phyloP scores from a whole-genome alignment of 23 tunicate species.

The Halocynthia aurantium region DNA sequence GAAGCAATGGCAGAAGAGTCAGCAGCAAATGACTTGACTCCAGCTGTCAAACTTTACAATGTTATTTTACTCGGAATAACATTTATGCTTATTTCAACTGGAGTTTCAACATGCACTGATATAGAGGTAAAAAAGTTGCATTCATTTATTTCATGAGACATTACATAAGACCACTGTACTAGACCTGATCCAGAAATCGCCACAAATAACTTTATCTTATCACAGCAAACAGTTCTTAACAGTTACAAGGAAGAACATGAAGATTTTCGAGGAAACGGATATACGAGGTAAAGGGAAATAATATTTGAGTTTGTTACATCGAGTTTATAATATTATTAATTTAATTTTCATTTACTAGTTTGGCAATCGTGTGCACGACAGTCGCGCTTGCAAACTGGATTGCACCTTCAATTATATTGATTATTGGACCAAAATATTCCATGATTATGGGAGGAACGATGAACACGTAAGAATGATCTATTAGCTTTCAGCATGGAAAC shows the following conservation, averaged over 20 bases:
- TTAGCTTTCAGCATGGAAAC: background rate
- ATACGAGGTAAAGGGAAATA: slow-evolving; percentile 31
- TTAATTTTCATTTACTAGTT: slow-evolving; percentile 16
- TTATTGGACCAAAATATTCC: slow-evolving; percentile 76
- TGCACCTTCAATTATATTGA: slow-evolving; percentile 91
- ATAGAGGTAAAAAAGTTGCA: slow-evolving; percentile 4
- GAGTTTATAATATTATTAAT: too few relatives aligned
- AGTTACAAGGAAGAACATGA: slow-evolving; percentile 54
- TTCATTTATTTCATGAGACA: too few relatives aligned
- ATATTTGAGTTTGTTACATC: too few relatives aligned
- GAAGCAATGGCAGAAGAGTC: too few relatives aligned
- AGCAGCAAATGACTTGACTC: background rate
- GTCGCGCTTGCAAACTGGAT: slow-evolving; percentile 98
- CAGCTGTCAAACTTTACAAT: slow-evolving; percentile 51
- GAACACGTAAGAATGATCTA: slow-evolving; percentile 41
- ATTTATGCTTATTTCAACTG: slow-evolving; percentile 88
- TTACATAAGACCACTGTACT: too few relatives aligned
- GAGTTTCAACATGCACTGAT: slow-evolving; percentile 92
- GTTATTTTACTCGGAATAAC: slow-evolving; percentile 64
- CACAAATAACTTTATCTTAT: background rate
- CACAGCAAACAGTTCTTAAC: slow-evolving; percentile 78
- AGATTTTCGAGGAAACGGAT: slow-evolving; percentile 68
- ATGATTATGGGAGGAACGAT: slow-evolving; percentile 68
- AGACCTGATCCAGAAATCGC: too few relatives aligned
- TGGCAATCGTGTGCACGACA: slow-evolving; percentile 88